A percentile compares a stretch with the other conserved stretches of the same genome.
These are phyloP conservation scores for Halisarca cf. caerulea DNA, from an alignment of 37 sponge, comb jelly and placozoan genomes.

Conservation along the genomic window DNA sequence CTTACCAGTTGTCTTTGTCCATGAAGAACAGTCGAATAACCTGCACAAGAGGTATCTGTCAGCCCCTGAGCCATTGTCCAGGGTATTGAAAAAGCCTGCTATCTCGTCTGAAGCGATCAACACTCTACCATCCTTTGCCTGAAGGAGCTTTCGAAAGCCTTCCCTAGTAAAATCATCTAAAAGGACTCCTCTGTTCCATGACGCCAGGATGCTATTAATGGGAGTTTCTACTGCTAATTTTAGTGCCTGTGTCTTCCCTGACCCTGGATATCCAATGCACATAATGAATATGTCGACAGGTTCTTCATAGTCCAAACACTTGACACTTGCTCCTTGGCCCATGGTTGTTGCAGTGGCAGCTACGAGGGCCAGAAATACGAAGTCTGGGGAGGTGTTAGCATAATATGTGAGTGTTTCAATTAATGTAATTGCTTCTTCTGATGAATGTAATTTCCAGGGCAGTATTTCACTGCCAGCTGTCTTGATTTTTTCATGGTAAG, in stretches of 20 bases:
- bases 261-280: background rate
- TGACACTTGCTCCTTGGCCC: background rate
- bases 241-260: background rate
- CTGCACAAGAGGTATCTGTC: background rate
- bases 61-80: background rate
- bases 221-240: background rate
- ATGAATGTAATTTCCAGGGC: background rate
- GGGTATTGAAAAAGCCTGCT: background rate
- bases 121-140: background rate
- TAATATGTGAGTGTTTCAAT: background rate
- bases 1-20: background rate
- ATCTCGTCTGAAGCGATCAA: background rate
- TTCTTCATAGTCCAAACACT: background rate
- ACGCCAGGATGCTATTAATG: background rate
- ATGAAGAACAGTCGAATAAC: background rate
- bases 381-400: background rate
- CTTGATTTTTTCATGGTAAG: background rate
- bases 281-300: background rate
- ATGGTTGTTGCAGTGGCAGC: background rate
- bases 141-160: background rate
- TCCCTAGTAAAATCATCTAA: background rate
- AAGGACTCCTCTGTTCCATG: background rate
- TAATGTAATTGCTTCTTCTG: background rate
- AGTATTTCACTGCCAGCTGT: background rate
- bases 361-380: background rate